These are phyloP conservation scores for Sphaerophoria rueppellii DNA, from an alignment of 2,888 invertebrate genomes.

Conservation along the genomic window DNA sequence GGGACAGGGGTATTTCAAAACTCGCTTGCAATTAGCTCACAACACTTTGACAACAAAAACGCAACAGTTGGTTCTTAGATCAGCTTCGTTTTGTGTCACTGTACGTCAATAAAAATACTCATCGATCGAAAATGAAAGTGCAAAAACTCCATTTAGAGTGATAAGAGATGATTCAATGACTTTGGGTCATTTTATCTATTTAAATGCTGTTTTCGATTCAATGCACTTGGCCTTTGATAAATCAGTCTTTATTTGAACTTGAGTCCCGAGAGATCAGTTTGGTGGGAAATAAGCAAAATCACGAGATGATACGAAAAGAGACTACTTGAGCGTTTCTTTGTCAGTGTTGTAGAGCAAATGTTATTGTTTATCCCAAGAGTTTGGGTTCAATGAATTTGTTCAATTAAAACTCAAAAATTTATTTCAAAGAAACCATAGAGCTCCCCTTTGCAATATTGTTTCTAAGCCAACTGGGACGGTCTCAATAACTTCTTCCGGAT, in stretches of 20 bases:
- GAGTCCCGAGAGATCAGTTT: slow-evolving; percentile 30
- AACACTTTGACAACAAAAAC: background rate
- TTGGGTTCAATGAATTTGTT: too few relatives aligned
- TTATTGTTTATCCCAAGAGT: too few relatives aligned
- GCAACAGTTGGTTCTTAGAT: background rate
- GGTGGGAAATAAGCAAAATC: background rate
- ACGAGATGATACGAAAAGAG: background rate
- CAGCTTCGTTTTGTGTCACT: background rate
- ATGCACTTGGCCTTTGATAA: slow-evolving; percentile 42
- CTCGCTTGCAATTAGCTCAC: background rate
- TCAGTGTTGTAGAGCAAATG: too few relatives aligned
- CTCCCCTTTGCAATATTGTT: too few relatives aligned
- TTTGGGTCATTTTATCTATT: background rate
- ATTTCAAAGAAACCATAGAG: too few relatives aligned
- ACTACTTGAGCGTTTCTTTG: too few relatives aligned
- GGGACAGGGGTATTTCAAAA: background rate
- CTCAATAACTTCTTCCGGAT: too few relatives aligned
- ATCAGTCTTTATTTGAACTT: background rate
- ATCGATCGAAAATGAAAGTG: slow-evolving; percentile 55
- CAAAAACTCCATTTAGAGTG: slow-evolving; percentile 37
- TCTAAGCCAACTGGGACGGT: too few relatives aligned
- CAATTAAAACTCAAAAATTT: too few relatives aligned
- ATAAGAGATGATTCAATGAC: slow-evolving; percentile 27
- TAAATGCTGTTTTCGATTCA: background rate
- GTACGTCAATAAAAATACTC: background rate